Evolutionary conservation across 2,888 invertebrate species (phyloP).

Genomic region (Lycophotia porphyrea): DNA sequence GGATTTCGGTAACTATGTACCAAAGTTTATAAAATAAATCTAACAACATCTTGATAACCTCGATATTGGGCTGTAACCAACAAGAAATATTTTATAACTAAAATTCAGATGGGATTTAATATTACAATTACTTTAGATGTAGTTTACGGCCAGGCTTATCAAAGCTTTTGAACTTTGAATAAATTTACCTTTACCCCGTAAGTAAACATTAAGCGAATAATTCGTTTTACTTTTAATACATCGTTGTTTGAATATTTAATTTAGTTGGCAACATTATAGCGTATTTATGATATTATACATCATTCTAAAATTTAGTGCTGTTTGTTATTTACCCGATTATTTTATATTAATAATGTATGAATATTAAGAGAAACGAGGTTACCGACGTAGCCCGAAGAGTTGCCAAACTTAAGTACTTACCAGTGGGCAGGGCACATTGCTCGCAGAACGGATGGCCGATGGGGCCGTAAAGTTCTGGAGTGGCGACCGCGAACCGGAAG

Average conservation of each 20-base stretch:
- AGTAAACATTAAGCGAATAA: constrained; percentile 17
- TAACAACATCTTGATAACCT: constrained; percentile 24
- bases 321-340: neutral
- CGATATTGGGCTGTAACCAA: constrained; percentile 14
- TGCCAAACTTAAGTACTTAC: no score
- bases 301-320: neutral
- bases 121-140: constrained; percentile 21
- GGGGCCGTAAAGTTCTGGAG: no score
- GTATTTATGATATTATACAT: neutral
- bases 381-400: no score
- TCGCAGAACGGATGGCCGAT: no score
- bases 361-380: no score
- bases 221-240: constrained; percentile 10
- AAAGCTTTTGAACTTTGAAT: constrained; percentile 17
- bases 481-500: no score
- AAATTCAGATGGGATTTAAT: constrained; percentile 28
- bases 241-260: constrained; percentile 10
- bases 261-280: constrained; percentile 1
- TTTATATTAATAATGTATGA: no score
- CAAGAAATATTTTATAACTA: constrained; percentile 26
- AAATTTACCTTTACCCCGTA: constrained; percentile 18
- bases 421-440: no score
- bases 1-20: constrained; percentile 11
- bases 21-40: constrained; percentile 33
- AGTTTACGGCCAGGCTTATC: constrained; percentile 31